Percentiles rank a stretch among this genome's conserved stretches.
These are phyloP conservation scores for Pygocentrus nattereri DNA, from an alignment of 2,797 vertebrate genomes.

Conservation along the genomic window DNA sequence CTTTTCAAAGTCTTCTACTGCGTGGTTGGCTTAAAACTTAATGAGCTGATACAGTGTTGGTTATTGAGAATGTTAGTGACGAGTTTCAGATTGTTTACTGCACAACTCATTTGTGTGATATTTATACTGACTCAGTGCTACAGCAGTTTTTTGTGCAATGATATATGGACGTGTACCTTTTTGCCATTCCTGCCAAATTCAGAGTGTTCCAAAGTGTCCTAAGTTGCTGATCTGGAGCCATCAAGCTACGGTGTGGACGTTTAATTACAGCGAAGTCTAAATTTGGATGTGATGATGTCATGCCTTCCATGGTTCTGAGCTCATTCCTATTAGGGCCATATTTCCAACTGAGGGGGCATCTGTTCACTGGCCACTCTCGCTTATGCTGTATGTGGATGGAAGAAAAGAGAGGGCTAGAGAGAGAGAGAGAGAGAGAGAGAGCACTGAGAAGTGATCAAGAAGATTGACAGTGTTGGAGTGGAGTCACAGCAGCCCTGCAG, in stretches of 20 bases:
- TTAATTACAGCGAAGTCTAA: slow-evolving; percentile 45
- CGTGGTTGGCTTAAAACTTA: no score
- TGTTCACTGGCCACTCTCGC: slow-evolving; percentile 46
- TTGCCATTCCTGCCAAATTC: not conserved
- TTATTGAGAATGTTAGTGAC: no score
- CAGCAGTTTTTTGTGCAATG: not conserved
- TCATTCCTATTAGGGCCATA: slow-evolving; percentile 56
- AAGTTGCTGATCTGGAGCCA: not conserved
- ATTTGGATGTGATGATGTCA: slow-evolving; percentile 56
- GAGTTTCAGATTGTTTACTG: not conserved
- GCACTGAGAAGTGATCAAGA: slow-evolving; percentile 64
- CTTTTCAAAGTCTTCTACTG: no score
- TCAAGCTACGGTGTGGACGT: not conserved
- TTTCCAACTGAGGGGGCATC: slow-evolving; percentile 57
- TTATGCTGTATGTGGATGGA: not conserved
- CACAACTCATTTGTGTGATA: no score
- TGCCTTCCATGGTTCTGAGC: slow-evolving; percentile 57
- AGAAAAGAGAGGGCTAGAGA: not conserved
- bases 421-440: not conserved
- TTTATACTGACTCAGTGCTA: not conserved
- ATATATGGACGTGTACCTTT: not conserved
- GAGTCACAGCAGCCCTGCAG: slow-evolving; percentile 59
- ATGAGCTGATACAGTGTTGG: not conserved
- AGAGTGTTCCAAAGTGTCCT: slow-evolving; percentile 6
- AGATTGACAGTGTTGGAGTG: slow-evolving; percentile 34